These are phyloP conservation scores for Bufo bufo DNA, from an alignment of 2,113 vertebrate species.

Conservation along the genomic window DNA sequence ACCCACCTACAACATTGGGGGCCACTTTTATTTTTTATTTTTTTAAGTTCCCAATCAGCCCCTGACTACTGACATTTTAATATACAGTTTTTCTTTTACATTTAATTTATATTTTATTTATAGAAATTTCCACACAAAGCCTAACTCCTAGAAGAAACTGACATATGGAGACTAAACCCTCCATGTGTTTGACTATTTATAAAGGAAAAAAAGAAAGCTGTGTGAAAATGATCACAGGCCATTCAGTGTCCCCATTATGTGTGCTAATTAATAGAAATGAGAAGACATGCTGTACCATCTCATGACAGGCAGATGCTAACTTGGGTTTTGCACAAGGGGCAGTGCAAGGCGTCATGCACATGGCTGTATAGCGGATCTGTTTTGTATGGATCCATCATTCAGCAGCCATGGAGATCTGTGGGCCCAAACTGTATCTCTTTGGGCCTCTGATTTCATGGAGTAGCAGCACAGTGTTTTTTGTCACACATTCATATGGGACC, in stretches of 20 bases:
- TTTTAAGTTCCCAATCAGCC: too few species aligned
- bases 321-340: too few species aligned
- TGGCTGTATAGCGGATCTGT: too few species aligned
- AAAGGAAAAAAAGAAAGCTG: neutral
- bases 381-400: too few species aligned
- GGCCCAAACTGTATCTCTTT: too few species aligned
- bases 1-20: too few species aligned
- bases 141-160: neutral
- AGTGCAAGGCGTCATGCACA: too few species aligned
- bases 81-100: neutral
- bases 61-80: neutral
- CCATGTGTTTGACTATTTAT: neutral
- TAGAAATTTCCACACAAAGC: neutral
- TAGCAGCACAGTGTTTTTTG: neutral
- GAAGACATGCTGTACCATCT: neutral
- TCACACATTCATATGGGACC: neutral
- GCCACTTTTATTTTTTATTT: too few species aligned
- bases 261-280: neutral
- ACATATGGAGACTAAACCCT: neutral
- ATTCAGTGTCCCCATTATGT: neutral
- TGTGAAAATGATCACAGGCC: neutral
- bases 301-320: too few species aligned
- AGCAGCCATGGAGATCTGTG: neutral
- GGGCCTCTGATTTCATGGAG: neutral
- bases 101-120: neutral